These are phyloP conservation scores for Axis porcinus DNA, from an alignment of 2,113 vertebrate genomes.

Conservation along the genomic window DNA sequence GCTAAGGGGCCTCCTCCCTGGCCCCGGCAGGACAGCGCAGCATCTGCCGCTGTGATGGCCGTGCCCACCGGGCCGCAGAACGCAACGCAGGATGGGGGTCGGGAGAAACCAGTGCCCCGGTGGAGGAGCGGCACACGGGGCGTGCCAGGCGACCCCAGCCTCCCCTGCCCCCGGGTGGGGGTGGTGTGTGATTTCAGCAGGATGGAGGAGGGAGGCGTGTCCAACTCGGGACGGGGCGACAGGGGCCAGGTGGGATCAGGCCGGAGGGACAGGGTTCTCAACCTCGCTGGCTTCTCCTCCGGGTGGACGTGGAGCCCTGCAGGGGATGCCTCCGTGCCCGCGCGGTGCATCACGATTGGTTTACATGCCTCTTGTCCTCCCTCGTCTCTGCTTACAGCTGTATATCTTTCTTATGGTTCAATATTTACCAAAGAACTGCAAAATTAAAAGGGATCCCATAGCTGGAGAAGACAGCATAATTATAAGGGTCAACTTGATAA, in stretches of 20 bases:
- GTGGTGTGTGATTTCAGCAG: not conserved
- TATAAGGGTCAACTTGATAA: slow-evolving; percentile 88
- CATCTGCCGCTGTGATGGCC: not conserved
- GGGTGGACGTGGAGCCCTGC: not conserved
- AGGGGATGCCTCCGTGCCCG: not conserved
- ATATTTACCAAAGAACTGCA: slow-evolving; percentile 83
- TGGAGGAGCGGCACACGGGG: not conserved
- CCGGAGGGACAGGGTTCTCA: not conserved
- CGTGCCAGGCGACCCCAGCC: not conserved
- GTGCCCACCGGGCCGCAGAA: not conserved
- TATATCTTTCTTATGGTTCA: slow-evolving; percentile 75
- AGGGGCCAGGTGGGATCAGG: not conserved
- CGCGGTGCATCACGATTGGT: slow-evolving; percentile 18
- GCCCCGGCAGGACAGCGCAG: not conserved
- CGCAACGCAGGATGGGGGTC: not conserved
- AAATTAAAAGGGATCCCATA: slow-evolving; percentile 82
- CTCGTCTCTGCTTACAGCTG: slow-evolving; percentile 63
- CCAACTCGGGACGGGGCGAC: rapidly evolving
- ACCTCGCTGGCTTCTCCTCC: slow-evolving; percentile 12
- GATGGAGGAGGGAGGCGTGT: not conserved
- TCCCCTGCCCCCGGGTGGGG: not conserved
- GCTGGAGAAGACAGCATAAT: slow-evolving; percentile 86
- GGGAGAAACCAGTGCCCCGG: not conserved
- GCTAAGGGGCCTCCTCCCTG: not conserved
- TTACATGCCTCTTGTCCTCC: slow-evolving; percentile 58